Evolutionary conservation across 2,797 vertebrate species (phyloP).

Genomic region (Pangasius mekongensis): DNA sequence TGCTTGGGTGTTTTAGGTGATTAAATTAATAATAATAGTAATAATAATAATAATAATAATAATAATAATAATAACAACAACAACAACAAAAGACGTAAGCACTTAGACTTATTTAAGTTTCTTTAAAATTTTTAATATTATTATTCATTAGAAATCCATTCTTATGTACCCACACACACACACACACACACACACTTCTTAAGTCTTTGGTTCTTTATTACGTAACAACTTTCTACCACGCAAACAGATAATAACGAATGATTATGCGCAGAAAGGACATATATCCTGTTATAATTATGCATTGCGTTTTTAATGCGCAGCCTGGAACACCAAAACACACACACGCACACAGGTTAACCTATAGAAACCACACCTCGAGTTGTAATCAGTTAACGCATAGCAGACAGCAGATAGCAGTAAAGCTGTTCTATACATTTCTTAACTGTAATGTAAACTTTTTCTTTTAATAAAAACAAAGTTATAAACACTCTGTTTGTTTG

Average conservation of each 20-base stretch:
- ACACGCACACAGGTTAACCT: constrained; percentile 1
- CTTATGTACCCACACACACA: not conserved
- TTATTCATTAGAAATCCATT: not conserved
- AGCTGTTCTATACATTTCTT: not conserved
- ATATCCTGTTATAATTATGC: not conserved
- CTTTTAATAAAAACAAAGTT: not conserved
- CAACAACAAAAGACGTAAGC: not conserved
- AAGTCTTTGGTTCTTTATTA: not conserved
- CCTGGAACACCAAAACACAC: not conserved
- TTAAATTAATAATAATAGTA: not conserved
- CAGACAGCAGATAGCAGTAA: not conserved
- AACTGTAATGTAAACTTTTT: not conserved
- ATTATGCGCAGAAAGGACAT: not conserved
- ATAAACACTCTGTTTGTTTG: not conserved
- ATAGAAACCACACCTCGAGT: constrained; percentile 15
- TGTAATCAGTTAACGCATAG: not conserved
- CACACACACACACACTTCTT: not conserved
- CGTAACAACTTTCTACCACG: not conserved
- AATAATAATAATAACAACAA: not conserved
- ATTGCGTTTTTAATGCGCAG: constrained; percentile 25
- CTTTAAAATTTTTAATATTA: not conserved
- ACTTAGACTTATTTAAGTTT: not conserved
- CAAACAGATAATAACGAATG: not conserved
- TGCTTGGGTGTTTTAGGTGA: not conserved
- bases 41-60: not conserved